A percentile compares a stretch with the other conserved stretches of the same genome.
Conservation (phyloP, 2,888 invertebrate species). For the Anorthoa munda region DNA sequence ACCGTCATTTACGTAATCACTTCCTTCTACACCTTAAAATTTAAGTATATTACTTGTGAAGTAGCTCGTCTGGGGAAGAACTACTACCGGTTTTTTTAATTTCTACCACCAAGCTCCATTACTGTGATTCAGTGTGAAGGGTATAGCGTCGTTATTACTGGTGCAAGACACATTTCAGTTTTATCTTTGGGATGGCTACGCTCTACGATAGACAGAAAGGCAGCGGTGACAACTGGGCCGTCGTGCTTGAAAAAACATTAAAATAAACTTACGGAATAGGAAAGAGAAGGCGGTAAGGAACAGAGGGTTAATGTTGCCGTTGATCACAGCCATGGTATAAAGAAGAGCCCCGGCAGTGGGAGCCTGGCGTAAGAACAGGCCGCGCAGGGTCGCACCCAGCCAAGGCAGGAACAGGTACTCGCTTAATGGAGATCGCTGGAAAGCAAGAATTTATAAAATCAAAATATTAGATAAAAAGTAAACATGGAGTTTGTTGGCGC, state of each 20-base stretch:
- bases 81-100: neutral
- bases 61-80: neutral
- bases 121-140: neutral
- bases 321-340: constrained; percentile 83
- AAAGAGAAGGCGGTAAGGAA: constrained; percentile 82
- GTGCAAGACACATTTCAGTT: neutral
- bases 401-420: constrained; percentile 86
- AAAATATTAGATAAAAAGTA: too few relatives aligned
- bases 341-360: constrained; percentile 83
- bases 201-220: too few relatives aligned
- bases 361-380: constrained; percentile 81
- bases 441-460: constrained; percentile 13
- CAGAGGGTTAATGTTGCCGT: constrained; percentile 79
- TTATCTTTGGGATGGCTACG: neutral
- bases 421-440: constrained; percentile 82
- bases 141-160: neutral
- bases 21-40: neutral
- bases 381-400: constrained; percentile 83
- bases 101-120: neutral
- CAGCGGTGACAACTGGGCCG: too few relatives aligned
- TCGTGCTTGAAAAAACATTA: neutral
- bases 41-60: neutral
- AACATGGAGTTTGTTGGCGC: too few relatives aligned
- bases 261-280: constrained; percentile 80
- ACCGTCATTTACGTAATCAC: neutral